These are phyloP conservation scores for Geotrypetes seraphini DNA, from an alignment of 2,797 vertebrate genomes.

Conservation along the genomic window DNA sequence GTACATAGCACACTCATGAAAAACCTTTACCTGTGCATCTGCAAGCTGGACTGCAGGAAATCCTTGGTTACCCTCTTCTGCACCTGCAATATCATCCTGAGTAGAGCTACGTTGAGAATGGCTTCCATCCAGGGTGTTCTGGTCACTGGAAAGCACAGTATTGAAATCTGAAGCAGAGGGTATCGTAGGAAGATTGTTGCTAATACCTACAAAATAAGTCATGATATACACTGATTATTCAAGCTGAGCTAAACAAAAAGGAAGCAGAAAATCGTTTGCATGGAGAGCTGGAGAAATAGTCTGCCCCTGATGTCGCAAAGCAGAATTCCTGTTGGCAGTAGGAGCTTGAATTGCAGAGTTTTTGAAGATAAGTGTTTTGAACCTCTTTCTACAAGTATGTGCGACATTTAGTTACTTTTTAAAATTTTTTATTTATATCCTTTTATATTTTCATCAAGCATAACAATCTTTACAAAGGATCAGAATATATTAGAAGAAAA, in stretches of 20 bases:
- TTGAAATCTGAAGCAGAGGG: constrained; percentile 96
- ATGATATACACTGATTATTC: background rate
- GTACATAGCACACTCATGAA: too few relatives aligned
- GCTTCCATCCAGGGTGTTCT: constrained; percentile 91
- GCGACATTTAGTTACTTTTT: too few relatives aligned
- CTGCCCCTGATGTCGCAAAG: too few relatives aligned
- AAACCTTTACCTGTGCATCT: constrained; percentile 90
- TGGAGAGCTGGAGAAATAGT: too few relatives aligned
- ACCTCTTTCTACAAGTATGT: too few relatives aligned
- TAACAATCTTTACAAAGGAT: too few relatives aligned
- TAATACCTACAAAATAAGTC: constrained; percentile 52
- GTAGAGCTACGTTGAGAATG: constrained; percentile 93
- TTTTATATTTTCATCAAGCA: too few relatives aligned
- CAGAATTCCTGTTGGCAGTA: too few relatives aligned
- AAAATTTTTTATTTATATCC: too few relatives aligned
- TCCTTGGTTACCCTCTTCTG: constrained; percentile 86
- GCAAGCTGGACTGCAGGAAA: constrained; percentile 94
- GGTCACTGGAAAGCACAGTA: constrained; percentile 89
- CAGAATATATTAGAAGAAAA: too few relatives aligned
- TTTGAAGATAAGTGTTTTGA: too few relatives aligned
- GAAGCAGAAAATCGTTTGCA: background rate
- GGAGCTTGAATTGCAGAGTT: too few relatives aligned
- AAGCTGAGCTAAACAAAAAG: background rate
- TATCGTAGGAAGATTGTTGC: constrained; percentile 86
- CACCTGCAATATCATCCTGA: constrained; percentile 83